These are phyloP conservation scores for Mobula hypostoma DNA, from an alignment of 2,113 vertebrate genomes.

Conservation along the genomic window DNA sequence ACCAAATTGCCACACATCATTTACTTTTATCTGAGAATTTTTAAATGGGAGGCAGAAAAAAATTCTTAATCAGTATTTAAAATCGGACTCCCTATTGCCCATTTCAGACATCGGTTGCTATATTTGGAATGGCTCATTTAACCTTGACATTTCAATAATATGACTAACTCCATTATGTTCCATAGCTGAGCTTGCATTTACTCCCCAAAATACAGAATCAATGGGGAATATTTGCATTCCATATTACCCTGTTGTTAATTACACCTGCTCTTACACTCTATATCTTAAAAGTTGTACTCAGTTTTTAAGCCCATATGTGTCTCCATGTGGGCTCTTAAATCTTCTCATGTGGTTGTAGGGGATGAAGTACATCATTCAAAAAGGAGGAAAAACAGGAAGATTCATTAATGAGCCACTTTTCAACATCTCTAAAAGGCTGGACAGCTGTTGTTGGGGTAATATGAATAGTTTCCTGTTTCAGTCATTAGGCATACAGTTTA, in stretches of 20 bases:
- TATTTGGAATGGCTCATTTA: background rate
- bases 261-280: too few relatives aligned
- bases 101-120: background rate
- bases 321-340: background rate
- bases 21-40: constrained; percentile 58
- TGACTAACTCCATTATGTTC: background rate
- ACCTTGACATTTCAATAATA: background rate
- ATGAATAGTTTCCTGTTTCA: background rate
- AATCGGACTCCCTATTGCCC: background rate
- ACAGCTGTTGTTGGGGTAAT: background rate
- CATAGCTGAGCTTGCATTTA: background rate
- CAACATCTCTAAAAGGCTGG: background rate
- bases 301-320: background rate
- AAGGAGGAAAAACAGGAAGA: background rate
- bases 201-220: background rate
- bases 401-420: background rate
- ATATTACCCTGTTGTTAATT: background rate
- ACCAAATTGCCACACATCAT: constrained; percentile 64
- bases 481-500: background rate
- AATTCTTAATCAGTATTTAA: constrained; percentile 54
- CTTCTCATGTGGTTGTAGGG: background rate
- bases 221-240: background rate
- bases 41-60: constrained; percentile 55
- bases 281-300: too few relatives aligned
- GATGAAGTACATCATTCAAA: background rate